These are phyloP conservation scores for Sphinx pinastri DNA, from an alignment of 2,888 invertebrate genomes.

Conservation along the genomic window DNA sequence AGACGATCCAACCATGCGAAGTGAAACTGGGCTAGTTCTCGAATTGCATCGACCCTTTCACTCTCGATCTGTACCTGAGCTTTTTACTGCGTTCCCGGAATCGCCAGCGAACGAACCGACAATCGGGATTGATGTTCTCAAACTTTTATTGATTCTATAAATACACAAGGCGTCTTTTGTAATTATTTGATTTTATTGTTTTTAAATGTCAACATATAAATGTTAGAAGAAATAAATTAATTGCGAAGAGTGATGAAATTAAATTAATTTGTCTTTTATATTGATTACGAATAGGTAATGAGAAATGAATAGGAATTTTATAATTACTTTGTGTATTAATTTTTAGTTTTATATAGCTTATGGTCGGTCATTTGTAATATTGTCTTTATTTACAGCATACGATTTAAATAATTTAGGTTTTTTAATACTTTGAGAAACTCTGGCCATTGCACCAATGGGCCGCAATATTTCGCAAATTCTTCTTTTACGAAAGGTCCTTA, in stretches of 20 bases:
- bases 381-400: no score
- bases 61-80: conserved; percentile 81
- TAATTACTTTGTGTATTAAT: no score
- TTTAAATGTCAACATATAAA: no score
- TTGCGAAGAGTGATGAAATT: no score
- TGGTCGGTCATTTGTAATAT: no score
- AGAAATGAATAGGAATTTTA: no score
- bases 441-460: conserved; percentile 61
- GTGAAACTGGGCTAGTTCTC: conserved; percentile 78
- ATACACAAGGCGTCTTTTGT: not conserved
- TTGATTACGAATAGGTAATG: no score
- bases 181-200: no score
- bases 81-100: conserved; percentile 78
- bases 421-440: conserved; percentile 55
- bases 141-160: conserved; percentile 47
- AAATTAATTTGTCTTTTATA: no score
- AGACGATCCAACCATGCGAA: conserved; percentile 42
- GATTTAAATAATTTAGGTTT: not conserved
- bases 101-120: conserved; percentile 58
- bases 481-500: conserved; percentile 75
- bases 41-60: conserved; percentile 83
- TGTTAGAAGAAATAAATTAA: not conserved
- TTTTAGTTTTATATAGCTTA: no score
- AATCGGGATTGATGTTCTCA: conserved; percentile 51
- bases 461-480: conserved; percentile 81